A percentile compares a stretch with the other conserved stretches of the same genome.
These are phyloP conservation scores for Cariama cristata DNA, from an alignment of 2,113 vertebrate genomes.

Conservation along the genomic window DNA sequence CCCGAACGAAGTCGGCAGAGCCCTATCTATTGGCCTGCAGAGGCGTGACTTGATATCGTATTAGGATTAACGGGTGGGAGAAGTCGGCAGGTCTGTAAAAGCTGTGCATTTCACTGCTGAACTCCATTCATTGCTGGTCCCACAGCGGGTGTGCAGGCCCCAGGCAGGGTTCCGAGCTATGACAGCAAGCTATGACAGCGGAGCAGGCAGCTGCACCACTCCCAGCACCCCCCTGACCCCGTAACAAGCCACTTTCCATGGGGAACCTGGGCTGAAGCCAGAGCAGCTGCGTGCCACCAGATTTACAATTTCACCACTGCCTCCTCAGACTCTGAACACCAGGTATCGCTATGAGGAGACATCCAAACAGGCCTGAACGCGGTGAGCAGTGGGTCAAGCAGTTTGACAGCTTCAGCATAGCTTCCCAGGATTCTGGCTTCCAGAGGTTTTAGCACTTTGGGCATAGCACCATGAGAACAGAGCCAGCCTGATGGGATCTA, in stretches of 20 bases:
- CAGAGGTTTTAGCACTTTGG: not conserved
- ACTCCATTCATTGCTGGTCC: not conserved
- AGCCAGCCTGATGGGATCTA: not conserved
- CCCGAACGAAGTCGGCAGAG: not conserved
- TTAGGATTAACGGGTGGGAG: not conserved
- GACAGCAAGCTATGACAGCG: accelerated
- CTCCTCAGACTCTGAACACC: not conserved
- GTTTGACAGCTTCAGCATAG: not conserved
- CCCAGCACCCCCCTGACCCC: not conserved
- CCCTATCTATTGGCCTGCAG: not conserved
- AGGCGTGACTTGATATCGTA: not conserved
- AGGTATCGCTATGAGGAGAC: not conserved
- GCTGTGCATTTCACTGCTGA: not conserved
- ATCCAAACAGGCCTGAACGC: not conserved
- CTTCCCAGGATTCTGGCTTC: not conserved
- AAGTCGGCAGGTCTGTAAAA: not conserved
- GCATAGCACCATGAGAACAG: not conserved
- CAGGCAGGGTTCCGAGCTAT: not conserved
- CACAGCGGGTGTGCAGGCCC: not conserved
- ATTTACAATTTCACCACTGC: not conserved
- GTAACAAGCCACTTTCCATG: not conserved
- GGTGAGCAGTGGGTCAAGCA: not conserved
- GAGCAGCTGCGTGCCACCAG: not conserved
- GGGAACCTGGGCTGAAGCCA: not conserved
- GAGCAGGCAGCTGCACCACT: not conserved